Percentiles rank a stretch among this genome's conserved stretches.
These are phyloP conservation scores for Martes martes DNA, from an alignment of 2,113 vertebrate species.

Conservation along the genomic window DNA sequence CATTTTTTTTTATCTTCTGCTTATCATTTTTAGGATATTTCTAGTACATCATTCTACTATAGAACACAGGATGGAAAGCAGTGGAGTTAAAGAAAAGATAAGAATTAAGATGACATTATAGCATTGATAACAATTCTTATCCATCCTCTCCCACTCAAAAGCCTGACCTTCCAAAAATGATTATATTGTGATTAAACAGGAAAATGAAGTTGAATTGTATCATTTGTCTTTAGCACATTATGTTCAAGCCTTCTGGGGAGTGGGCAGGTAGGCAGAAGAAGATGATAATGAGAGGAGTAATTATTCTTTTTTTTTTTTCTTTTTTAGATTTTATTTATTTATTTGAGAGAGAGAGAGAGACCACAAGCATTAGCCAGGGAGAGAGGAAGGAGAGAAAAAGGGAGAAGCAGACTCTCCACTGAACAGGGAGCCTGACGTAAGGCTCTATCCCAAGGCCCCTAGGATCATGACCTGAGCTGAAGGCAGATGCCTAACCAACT, in stretches of 20 bases:
- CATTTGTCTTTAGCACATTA: not conserved
- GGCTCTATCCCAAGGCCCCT: not conserved
- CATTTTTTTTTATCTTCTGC: not conserved
- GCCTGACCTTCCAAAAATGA: not conserved
- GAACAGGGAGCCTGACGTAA: not conserved
- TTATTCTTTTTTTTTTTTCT: not conserved
- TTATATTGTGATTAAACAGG: not conserved
- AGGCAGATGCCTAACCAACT: not conserved
- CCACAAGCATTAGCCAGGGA: not conserved
- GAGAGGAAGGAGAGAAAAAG: not conserved
- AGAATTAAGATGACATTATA: not conserved
- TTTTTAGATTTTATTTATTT: not conserved
- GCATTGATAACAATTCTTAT: not conserved
- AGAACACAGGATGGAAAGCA: not conserved
- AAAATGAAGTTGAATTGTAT: not conserved
- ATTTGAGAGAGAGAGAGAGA: not conserved
- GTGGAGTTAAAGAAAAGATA: not conserved
- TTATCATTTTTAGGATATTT: not conserved
- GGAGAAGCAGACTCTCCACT: not conserved
- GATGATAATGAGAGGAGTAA: rapidly evolving
- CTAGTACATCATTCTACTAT: not conserved
- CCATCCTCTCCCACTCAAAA: not conserved
- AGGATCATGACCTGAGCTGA: not conserved
- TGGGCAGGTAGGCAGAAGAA: not conserved
- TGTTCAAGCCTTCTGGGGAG: rapidly evolving